Percentiles rank a stretch among this genome's conserved stretches.
phyloP scores from a whole-genome alignment of 1,140 invertebrate species.

The Papilio machaon region DNA sequence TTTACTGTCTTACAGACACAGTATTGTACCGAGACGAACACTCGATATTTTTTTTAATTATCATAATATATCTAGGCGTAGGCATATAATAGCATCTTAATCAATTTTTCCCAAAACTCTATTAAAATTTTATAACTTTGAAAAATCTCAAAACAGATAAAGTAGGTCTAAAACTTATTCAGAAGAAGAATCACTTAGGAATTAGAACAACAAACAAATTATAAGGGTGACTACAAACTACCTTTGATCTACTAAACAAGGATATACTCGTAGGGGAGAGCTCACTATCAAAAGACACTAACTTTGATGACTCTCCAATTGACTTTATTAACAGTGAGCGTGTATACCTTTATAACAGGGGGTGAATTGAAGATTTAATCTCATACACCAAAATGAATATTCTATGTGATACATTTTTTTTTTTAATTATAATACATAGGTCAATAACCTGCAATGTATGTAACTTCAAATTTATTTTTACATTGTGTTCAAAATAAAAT shows the following conservation, averaged over 20 bases:
- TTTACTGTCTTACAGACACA: too few relatives aligned
- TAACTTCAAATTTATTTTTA: neutral
- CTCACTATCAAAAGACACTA: slow-evolving; percentile 60
- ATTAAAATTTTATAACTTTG: neutral
- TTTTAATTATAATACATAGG: neutral
- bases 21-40: too few relatives aligned
- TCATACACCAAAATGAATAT: neutral
- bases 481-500: neutral
- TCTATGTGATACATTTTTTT: neutral
- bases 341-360: slow-evolving; percentile 56
- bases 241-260: slow-evolving; percentile 50
- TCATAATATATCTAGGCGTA: too few relatives aligned
- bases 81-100: too few relatives aligned
- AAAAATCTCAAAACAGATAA: neutral
- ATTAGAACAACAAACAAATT: slow-evolving; percentile 32
- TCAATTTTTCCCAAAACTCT: too few relatives aligned
- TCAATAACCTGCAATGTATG: neutral
- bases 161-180: slow-evolving; percentile 5
- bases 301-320: slow-evolving; percentile 57
- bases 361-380: slow-evolving; percentile 50
- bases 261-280: slow-evolving; percentile 41
- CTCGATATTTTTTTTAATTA: too few relatives aligned
- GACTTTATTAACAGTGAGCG: slow-evolving; percentile 56
- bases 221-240: slow-evolving; percentile 18
- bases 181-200: slow-evolving; percentile 13